Evolutionary conservation across 2,888 invertebrate species (phyloP).

Genomic region (Trachelus tabidus): DNA sequence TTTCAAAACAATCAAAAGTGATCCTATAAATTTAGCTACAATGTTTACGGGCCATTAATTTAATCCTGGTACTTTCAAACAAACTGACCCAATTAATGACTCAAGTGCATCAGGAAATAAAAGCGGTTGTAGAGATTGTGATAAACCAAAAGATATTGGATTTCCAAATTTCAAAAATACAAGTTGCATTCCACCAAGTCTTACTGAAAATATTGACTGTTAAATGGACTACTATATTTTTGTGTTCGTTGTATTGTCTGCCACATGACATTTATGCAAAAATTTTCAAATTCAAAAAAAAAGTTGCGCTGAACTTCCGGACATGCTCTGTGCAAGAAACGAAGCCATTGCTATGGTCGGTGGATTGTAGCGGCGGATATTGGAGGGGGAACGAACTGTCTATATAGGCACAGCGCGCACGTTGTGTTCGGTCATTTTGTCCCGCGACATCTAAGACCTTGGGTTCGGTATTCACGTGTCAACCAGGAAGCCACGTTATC

Average conservation of each 20-base stretch:
- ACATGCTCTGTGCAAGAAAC: not conserved
- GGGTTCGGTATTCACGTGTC: constrained; percentile 34
- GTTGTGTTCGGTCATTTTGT: constrained; percentile 54
- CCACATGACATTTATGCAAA: not conserved
- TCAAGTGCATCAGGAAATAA: too few relatives aligned
- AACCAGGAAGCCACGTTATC: not conserved
- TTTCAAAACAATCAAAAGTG: not conserved
- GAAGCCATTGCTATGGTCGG: not conserved
- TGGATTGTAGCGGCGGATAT: not conserved
- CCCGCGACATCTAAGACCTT: constrained; percentile 31
- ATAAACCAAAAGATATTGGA: not conserved
- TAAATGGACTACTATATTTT: not conserved
- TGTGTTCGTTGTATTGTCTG: not conserved
- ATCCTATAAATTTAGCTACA: not conserved
- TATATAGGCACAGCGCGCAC: constrained; percentile 46
- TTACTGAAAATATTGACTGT: not conserved
- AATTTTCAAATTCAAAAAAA: not conserved
- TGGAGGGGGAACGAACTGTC: constrained; percentile 1
- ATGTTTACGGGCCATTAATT: not conserved
- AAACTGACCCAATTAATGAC: not conserved
- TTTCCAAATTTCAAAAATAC: constrained; percentile 2
- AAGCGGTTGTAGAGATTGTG: constrained; percentile 3
- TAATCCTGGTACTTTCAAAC: constrained; percentile 11
- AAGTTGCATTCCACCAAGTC: constrained; percentile 7
- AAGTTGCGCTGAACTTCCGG: not conserved